These are phyloP conservation scores for Mohoua ochrocephala DNA, from an alignment of 2,113 vertebrate species.

Conservation along the genomic window DNA sequence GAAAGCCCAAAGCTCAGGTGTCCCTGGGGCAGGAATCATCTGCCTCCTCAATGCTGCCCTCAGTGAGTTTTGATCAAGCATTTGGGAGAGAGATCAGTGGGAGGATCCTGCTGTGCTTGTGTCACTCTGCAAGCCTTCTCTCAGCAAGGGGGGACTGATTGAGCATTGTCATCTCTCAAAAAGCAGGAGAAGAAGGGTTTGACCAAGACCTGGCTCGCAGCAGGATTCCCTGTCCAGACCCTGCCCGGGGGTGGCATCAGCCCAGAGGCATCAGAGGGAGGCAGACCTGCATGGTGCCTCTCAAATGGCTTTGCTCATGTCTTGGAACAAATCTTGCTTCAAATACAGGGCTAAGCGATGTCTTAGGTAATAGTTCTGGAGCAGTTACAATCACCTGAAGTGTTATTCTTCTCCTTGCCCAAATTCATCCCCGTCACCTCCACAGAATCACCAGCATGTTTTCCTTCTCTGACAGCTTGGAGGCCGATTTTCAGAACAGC, in stretches of 20 bases:
- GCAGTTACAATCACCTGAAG: background rate
- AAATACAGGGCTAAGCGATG: background rate
- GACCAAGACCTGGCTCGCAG: background rate
- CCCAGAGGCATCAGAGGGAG: background rate
- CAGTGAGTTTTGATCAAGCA: background rate
- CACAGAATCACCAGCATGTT: background rate
- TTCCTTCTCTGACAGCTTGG: background rate
- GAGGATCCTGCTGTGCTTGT: background rate
- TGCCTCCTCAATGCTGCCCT: background rate
- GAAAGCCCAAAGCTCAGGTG: background rate
- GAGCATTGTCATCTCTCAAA: background rate
- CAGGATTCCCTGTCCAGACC: background rate
- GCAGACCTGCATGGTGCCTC: background rate
- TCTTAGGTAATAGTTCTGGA: background rate
- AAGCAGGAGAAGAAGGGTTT: background rate
- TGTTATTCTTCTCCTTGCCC: background rate
- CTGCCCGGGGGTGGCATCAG: background rate
- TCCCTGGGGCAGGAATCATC: background rate
- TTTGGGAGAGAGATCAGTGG: background rate
- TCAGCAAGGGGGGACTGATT: background rate
- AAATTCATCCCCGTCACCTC: background rate
- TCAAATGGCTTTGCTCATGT: background rate
- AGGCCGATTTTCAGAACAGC: background rate
- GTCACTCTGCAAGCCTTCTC: background rate
- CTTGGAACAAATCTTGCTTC: background rate